Conservation (phyloP, 2,797 vertebrate species). For the Hyperoplus immaculatus region DNA sequence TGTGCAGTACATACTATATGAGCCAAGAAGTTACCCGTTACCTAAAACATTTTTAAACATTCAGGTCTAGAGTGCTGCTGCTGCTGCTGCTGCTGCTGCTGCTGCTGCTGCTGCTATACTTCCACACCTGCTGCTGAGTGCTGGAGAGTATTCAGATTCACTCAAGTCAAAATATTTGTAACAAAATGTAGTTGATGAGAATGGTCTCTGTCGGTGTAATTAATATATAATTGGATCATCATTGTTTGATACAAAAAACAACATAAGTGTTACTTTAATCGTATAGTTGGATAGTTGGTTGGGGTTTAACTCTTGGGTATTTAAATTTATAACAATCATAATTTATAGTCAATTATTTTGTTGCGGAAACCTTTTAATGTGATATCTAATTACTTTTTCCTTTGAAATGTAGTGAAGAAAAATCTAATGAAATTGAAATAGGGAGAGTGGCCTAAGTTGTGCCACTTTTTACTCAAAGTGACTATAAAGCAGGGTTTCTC, state of each 20-base stretch:
- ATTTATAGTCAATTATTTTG: background rate
- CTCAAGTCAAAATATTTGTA: background rate
- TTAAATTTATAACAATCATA: background rate
- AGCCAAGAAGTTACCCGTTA: slow-evolving; percentile 13
- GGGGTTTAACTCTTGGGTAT: background rate
- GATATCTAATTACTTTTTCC: background rate
- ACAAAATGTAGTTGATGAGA: background rate
- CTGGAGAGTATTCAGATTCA: background rate
- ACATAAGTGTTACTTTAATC: background rate
- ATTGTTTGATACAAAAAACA: background rate
- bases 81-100: background rate
- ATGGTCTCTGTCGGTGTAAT: background rate
- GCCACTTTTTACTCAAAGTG: too few relatives aligned
- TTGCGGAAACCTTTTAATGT: background rate
- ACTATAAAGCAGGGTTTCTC: too few relatives aligned
- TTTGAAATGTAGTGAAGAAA: too few relatives aligned
- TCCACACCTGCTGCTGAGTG: background rate
- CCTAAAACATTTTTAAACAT: background rate
- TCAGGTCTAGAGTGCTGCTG: background rate
- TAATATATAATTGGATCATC: background rate
- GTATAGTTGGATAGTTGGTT: background rate
- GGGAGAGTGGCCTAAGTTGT: too few relatives aligned
- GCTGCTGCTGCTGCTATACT: background rate
- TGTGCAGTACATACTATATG: slow-evolving; percentile 44
- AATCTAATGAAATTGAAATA: too few relatives aligned